Conservation (phyloP, 2,797 vertebrate species). For the Thalassophryne amazonica region DNA sequence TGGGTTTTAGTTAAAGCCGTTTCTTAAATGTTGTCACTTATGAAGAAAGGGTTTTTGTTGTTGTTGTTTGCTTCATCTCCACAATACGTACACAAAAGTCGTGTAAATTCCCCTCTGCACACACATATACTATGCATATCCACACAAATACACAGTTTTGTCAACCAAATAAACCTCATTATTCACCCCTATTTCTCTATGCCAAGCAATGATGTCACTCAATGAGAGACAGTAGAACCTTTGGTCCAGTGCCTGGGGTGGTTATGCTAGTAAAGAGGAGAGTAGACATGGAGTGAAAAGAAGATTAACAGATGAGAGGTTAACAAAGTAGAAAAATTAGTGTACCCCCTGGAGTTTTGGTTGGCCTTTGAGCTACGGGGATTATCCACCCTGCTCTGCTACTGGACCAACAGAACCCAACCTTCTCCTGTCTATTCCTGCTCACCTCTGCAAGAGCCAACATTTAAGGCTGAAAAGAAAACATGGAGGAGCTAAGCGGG, state of each 20-base stretch:
- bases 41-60: no score
- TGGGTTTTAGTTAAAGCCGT: no score
- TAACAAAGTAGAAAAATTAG: constrained; percentile 38
- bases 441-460: constrained; percentile 34
- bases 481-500: constrained; percentile 53
- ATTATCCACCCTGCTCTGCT: constrained; percentile 58
- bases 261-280: constrained; percentile 30
- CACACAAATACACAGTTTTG: constrained; percentile 45
- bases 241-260: constrained; percentile 61
- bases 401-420: constrained; percentile 34
- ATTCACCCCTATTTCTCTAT: constrained; percentile 59
- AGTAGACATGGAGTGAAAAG: constrained; percentile 13
- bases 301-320: constrained; percentile 47
- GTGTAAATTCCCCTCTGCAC: constrained; percentile 50
- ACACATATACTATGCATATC: constrained; percentile 24
- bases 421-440: constrained; percentile 35
- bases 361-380: constrained; percentile 37
- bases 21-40: no score
- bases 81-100: constrained; percentile 52
- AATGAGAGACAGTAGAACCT: constrained; percentile 58
- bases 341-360: constrained; percentile 44
- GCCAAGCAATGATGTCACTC: constrained; percentile 81
- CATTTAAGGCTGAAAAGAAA: constrained; percentile 63
- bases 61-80: no score
- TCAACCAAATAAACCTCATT: constrained; percentile 76